Evolutionary conservation across 2,888 invertebrate genomes (phyloP), one percentile per base, ranked within the genome.

Genomic region (Horisme vitalbata): DNA sequence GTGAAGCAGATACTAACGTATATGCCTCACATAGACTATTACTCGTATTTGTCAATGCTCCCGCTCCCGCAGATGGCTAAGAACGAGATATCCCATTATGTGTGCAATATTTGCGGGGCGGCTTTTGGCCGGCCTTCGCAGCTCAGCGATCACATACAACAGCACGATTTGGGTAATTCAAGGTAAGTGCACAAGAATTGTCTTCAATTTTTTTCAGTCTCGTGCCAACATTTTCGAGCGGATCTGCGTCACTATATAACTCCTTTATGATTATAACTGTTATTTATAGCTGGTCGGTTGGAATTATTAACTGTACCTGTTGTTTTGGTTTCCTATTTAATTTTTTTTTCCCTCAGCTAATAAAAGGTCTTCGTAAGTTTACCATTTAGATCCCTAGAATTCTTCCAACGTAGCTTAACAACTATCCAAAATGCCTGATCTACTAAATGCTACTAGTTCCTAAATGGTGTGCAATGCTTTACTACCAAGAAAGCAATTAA

Each of bases 71-170:
- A 61, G 12, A 38, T 43, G n/a, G 43, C 34, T 14, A 57, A 46
- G 4, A 49, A 36, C 35, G 56, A 28, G 1, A 45, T 56, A 1
- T 48, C 65, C 2, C 59, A 65, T 15, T 86, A 67, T 45, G 59
- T 75, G 7, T 87, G 87, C 57, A 81, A 82, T 41, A 73, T 87
- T 44, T 88, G 87, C 46, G 82, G 79, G 0, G 75, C 75, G 0
- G 61, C 68, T 6, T 88, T 85, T 45, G 37, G 21, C 4, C 75
- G 61, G 15, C 75, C 82, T 1, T 75, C 79, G 9, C 56, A 72
- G 56, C 65, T 88, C 34, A 79, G 73, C 28, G 69, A 79, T 12
- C 87, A 88, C 51, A 75, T 87, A 47, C 61, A 70, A 46, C 52
- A 59, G 11, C 87, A 86, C 52, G 63, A 74, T 50, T 67, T 77